Evolutionary conservation across 64 coral and sea anemone species (phyloP).

Genomic region (Montipora capricornis): DNA sequence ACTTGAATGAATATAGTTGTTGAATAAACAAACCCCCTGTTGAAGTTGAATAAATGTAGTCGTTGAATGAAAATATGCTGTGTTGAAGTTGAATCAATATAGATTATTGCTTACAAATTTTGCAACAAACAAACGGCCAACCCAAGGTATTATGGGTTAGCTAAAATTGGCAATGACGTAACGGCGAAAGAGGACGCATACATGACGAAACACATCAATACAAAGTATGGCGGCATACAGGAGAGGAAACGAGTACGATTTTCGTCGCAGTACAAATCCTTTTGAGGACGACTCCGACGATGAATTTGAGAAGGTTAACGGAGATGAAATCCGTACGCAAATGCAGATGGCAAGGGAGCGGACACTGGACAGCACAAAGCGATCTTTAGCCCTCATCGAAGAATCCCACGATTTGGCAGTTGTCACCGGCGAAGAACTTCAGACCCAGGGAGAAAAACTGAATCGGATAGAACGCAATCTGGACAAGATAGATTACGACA

Average conservation of each 20-base stretch:
- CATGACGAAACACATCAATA: too few relatives aligned
- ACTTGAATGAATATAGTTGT: too few relatives aligned
- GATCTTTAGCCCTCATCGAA: slow-evolving; percentile 93
- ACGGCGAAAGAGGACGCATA: too few relatives aligned
- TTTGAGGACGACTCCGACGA: slow-evolving; percentile 84
- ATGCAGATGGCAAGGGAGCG: slow-evolving; percentile 70
- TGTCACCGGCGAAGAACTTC: slow-evolving; percentile 85
- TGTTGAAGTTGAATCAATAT: too few relatives aligned
- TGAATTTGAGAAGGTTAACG: slow-evolving; percentile 79
- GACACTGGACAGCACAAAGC: slow-evolving; percentile 87
- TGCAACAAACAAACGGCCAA: too few relatives aligned
- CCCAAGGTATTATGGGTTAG: too few relatives aligned
- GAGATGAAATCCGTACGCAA: slow-evolving; percentile 71
- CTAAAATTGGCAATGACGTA: too few relatives aligned
- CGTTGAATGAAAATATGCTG: too few relatives aligned
- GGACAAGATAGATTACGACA: slow-evolving; percentile 76
- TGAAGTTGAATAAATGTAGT: too few relatives aligned
- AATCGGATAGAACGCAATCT: slow-evolving; percentile 90
- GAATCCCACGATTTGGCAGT: slow-evolving; percentile 91
- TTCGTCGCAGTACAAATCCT: slow-evolving; percentile 75
- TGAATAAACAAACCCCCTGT: too few relatives aligned
- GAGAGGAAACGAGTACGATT: slow-evolving; percentile 23
- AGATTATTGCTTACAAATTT: too few relatives aligned
- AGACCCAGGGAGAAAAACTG: slow-evolving; percentile 80
- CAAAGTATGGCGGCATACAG: slow-evolving; percentile 73